Evolutionary conservation across 2,113 vertebrate genomes (phyloP).

Genomic region (Ptilonorhynchus violaceus): DNA sequence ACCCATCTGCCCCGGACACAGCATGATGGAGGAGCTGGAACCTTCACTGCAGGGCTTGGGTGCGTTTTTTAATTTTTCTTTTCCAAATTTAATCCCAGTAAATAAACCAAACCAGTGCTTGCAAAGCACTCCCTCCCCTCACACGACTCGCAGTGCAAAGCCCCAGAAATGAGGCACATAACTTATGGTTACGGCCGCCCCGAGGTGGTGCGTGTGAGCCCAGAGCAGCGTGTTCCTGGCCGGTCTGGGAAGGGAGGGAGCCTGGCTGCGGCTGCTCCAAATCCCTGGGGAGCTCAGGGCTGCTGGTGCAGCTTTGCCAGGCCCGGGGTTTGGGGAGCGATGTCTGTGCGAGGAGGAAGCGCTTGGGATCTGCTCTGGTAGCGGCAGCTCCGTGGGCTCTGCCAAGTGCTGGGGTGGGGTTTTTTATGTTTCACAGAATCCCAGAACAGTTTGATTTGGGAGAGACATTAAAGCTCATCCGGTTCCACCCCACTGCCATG

Average conservation of each 20-base stretch:
- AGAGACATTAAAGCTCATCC: background rate
- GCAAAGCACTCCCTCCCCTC: background rate
- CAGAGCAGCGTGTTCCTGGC: background rate
- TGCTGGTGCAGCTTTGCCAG: background rate
- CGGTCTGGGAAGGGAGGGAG: background rate
- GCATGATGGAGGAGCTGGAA: background rate
- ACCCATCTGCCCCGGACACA: background rate
- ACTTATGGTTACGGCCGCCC: background rate
- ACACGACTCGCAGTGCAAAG: rapidly evolving
- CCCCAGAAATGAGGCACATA: background rate
- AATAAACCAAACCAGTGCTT: background rate
- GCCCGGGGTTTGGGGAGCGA: background rate
- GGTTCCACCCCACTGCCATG: background rate
- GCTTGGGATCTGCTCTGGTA: background rate
- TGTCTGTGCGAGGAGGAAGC: background rate
- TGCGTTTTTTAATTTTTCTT: background rate
- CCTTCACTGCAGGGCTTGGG: background rate
- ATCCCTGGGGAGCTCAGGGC: background rate
- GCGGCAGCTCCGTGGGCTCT: conserved; percentile 38
- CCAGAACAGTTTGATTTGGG: background rate
- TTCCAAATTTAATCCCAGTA: background rate
- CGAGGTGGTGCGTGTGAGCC: background rate
- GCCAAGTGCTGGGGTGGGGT: background rate
- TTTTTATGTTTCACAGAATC: background rate
- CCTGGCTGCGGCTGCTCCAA: background rate